phyloP scores from a whole-genome alignment of 2,888 invertebrate genomes.

The Drosophila pseudotalamancana region DNA sequence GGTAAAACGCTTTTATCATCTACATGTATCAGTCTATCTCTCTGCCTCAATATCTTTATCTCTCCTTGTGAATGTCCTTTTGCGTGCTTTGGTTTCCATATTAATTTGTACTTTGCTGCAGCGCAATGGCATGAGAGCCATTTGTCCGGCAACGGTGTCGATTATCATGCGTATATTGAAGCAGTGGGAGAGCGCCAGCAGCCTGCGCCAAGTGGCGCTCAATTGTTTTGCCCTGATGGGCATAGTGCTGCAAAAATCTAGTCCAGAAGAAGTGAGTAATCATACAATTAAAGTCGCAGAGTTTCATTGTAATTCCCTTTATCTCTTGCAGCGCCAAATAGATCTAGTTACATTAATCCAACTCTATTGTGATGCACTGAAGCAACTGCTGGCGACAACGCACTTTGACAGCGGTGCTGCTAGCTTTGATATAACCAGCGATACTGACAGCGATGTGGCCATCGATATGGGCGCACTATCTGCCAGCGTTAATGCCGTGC shows the following conservation, averaged over 20 bases:
- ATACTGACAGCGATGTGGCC: conserved; percentile 69
- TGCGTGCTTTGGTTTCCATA: neutral
- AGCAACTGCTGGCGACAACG: conserved; percentile 80
- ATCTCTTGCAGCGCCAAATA: conserved; percentile 85
- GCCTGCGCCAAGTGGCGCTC: conserved; percentile 84
- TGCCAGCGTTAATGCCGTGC: conserved; percentile 82
- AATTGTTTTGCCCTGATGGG: conserved; percentile 86
- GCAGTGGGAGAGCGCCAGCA: conserved; percentile 82
- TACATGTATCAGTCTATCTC: conserved; percentile 25
- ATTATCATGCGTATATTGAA: conserved; percentile 86
- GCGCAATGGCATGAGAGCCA: conserved; percentile 87
- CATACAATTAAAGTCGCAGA: neutral
- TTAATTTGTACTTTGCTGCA: conserved; percentile 63
- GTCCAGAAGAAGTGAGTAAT: conserved; percentile 85
- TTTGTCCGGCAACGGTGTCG: conserved; percentile 87
- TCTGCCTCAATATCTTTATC: conserved; percentile 1
- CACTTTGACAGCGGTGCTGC: conserved; percentile 76
- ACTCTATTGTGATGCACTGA: conserved; percentile 84
- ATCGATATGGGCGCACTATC: conserved; percentile 83
- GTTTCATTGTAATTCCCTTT: neutral
- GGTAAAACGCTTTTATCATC: conserved; percentile 51
- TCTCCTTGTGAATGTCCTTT: neutral
- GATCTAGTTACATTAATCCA: conserved; percentile 85
- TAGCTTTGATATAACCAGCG: conserved; percentile 80
- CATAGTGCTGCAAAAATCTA: conserved; percentile 86